These are phyloP conservation scores for Phengaris alcon DNA, from an alignment of 2,888 invertebrate genomes.

Conservation along the genomic window DNA sequence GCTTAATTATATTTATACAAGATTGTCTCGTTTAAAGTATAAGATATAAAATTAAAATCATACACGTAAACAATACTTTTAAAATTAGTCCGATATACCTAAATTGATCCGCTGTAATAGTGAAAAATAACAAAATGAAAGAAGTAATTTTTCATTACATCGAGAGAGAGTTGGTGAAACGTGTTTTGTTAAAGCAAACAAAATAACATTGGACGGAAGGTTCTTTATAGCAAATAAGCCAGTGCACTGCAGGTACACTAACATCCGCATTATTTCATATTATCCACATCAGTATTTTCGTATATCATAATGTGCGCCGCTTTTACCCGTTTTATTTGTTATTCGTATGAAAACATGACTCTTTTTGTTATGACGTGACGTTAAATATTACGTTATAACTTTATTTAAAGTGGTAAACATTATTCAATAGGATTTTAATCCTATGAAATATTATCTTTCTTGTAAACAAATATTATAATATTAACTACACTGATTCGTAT, in stretches of 20 bases:
- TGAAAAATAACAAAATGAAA: neutral
- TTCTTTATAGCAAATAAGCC: slow-evolving; percentile 28
- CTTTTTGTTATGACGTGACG: neutral
- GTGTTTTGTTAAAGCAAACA: slow-evolving; percentile 51
- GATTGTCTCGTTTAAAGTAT: too few species aligned
- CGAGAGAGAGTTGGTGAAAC: slow-evolving; percentile 45
- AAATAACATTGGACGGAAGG: slow-evolving; percentile 46
- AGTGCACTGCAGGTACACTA: slow-evolving; percentile 29
- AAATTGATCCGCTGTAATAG: too few species aligned
- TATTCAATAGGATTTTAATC: neutral
- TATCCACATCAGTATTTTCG: slow-evolving; percentile 23
- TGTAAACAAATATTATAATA: too few species aligned
- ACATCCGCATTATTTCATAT: slow-evolving; percentile 27
- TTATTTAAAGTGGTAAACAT: neutral
- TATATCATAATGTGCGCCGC: slow-evolving; percentile 23
- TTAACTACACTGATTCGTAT: too few species aligned
- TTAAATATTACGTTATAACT: slow-evolving; percentile 12
- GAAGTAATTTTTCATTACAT: slow-evolving; percentile 26
- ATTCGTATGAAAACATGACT: slow-evolving; percentile 1
- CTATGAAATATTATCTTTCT: neutral
- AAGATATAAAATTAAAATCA: too few species aligned
- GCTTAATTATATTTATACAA: too few species aligned
- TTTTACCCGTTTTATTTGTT: slow-evolving; percentile 11
- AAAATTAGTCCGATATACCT: too few species aligned
- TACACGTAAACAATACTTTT: too few species aligned